Percentiles rank a stretch among this genome's conserved stretches.
Evolutionary conservation across 2,888 invertebrate species (phyloP).

Genomic region (Cheilosia impressa): DNA sequence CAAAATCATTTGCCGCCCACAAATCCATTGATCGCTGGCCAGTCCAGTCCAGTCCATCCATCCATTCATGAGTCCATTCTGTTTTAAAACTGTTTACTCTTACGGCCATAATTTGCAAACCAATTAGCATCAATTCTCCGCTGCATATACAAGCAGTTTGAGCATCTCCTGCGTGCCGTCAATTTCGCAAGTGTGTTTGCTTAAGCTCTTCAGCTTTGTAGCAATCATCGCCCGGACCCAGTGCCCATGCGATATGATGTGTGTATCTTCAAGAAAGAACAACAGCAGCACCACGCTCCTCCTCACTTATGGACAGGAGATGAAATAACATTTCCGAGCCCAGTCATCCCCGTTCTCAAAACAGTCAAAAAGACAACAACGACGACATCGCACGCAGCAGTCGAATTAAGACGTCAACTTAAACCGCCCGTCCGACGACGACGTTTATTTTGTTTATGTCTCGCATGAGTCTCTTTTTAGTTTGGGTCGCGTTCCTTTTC

Average conservation of each 20-base stretch:
- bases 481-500: conserved; percentile 27
- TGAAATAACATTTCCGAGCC: conserved; percentile 38
- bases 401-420: conserved; percentile 73
- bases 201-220: conserved; percentile 69
- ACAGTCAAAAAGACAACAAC: conserved; percentile 21
- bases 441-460: conserved; percentile 73
- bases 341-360: conserved; percentile 31
- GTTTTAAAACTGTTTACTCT: conserved; percentile 62
- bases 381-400: conserved; percentile 34
- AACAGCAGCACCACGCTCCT: conserved; percentile 26
- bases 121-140: conserved; percentile 73
- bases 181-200: conserved; percentile 62
- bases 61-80: conserved; percentile 26
- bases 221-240: conserved; percentile 43
- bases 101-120: conserved; percentile 72
- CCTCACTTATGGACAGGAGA: conserved; percentile 65
- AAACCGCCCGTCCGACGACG: conserved; percentile 39
- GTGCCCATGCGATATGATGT: conserved; percentile 47
- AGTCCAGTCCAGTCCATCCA: not conserved
- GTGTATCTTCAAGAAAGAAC: conserved; percentile 19
- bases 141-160: conserved; percentile 30
- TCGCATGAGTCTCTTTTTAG: conserved; percentile 42
- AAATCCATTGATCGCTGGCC: conserved; percentile 7
- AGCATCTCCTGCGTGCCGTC: conserved; percentile 17
- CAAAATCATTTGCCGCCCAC: not conserved